Conservation (phyloP, 2,113 vertebrate genomes). For the Onychostoma macrolepis region DNA sequence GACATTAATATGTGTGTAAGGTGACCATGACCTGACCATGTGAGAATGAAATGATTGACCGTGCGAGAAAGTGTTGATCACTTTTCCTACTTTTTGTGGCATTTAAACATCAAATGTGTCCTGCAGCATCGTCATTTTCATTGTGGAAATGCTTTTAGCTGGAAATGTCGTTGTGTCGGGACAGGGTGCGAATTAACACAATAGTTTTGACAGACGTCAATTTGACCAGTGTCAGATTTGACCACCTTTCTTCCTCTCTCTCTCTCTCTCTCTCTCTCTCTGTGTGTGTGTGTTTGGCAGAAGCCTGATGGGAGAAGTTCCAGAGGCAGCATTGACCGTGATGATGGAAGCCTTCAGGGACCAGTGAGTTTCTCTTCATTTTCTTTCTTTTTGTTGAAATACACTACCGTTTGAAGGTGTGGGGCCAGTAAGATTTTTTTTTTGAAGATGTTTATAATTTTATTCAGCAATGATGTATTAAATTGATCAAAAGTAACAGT, state of each 20-base stretch:
- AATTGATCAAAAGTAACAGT: background rate
- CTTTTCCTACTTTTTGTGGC: background rate
- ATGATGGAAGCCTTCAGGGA: constrained; percentile 86
- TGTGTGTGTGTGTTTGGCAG: constrained; percentile 65
- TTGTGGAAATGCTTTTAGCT: background rate
- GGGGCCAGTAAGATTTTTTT: background rate
- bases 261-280: background rate
- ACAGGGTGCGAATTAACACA: background rate
- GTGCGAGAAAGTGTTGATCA: background rate
- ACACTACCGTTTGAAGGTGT: background rate
- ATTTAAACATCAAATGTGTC: background rate
- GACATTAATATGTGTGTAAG: background rate
- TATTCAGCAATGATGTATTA: background rate
- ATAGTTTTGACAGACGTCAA: background rate
- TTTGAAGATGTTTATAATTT: background rate
- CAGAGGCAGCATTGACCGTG: constrained; percentile 89
- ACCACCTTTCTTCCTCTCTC: background rate
- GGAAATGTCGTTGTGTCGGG: background rate
- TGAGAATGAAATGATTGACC: background rate
- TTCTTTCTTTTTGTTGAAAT: constrained; percentile 39
- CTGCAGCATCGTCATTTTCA: background rate
- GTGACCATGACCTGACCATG: background rate
- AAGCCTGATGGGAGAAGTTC: constrained; percentile 94
- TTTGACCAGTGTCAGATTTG: background rate
- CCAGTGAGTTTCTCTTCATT: constrained; percentile 79